phyloP scores from a whole-genome alignment of 2,113 vertebrate genomes.

The Pachypanchax playfairii region DNA sequence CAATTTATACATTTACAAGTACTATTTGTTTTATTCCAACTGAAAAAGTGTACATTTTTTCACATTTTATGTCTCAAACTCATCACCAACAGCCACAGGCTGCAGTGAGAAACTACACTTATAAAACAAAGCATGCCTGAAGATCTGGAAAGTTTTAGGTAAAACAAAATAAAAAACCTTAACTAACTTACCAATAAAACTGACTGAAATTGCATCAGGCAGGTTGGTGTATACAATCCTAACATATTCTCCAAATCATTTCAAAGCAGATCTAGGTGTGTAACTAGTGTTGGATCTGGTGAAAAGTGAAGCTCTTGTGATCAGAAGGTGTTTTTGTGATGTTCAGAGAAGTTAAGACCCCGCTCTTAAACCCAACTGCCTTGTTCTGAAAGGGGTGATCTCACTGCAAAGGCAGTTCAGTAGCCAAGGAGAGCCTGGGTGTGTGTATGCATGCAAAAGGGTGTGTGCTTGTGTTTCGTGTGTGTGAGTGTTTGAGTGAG shows the following conservation, averaged over 20 bases:
- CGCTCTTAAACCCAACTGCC: slow-evolving; percentile 44
- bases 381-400: slow-evolving; percentile 68
- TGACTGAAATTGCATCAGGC: neutral
- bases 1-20: too few species aligned
- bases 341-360: slow-evolving; percentile 35
- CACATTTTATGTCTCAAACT: too few species aligned
- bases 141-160: slow-evolving; percentile 12
- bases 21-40: too few species aligned
- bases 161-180: neutral
- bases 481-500: slow-evolving; percentile 22
- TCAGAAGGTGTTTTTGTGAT: slow-evolving; percentile 29
- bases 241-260: too few species aligned
- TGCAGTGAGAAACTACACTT: too few species aligned
- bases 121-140: slow-evolving; percentile 14
- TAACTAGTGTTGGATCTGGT: slow-evolving; percentile 3
- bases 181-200: slow-evolving; percentile 5
- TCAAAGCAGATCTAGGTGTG: neutral
- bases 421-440: slow-evolving; percentile 64
- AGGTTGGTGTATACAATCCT: slow-evolving; percentile 7
- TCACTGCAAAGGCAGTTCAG: slow-evolving; percentile 75
- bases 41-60: too few species aligned
- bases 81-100: too few species aligned
- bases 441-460: slow-evolving; percentile 53
- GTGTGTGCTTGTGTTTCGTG: slow-evolving; percentile 32
- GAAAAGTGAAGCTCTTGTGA: slow-evolving; percentile 16